phyloP scores from a whole-genome alignment of 1,140 invertebrate species.

The Bombus sibiricus region DNA sequence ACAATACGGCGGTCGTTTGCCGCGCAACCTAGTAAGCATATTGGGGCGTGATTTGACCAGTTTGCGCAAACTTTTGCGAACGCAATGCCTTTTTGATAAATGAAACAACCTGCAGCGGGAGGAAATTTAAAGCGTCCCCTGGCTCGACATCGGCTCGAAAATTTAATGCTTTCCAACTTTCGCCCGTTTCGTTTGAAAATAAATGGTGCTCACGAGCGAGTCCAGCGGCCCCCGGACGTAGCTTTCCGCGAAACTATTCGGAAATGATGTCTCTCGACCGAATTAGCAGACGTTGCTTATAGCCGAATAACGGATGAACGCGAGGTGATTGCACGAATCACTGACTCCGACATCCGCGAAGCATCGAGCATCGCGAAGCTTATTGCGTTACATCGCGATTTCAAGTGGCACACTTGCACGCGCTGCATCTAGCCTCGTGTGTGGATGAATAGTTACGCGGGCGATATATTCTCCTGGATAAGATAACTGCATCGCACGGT shows the following conservation, averaged over 20 bases:
- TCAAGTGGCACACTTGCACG: neutral
- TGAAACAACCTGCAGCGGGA: neutral
- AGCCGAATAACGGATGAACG: constrained; percentile 2
- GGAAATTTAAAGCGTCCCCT: neutral
- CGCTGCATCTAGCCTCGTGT: neutral
- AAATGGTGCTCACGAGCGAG: neutral
- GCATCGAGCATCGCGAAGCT: neutral
- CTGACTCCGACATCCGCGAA: neutral
- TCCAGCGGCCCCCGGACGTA: too few species aligned
- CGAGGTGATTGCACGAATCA: constrained; percentile 3
- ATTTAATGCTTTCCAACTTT: constrained; percentile 12
- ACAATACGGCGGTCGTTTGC: neutral
- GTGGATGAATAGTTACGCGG: neutral
- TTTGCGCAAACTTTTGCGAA: neutral
- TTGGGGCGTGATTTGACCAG: neutral
- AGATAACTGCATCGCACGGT: constrained; percentile 2
- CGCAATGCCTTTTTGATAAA: constrained; percentile 10
- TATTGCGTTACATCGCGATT: neutral
- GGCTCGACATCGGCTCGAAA: neutral
- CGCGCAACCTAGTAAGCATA: neutral
- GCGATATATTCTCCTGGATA: constrained; percentile 13
- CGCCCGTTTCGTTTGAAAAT: neutral
- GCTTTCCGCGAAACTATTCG: neutral
- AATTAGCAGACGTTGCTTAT: constrained; percentile 13
- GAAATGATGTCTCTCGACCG: constrained; percentile 8